These are phyloP conservation scores for Leptarthrus brevirostris DNA, from an alignment of 2,888 invertebrate species.

Conservation along the genomic window DNA sequence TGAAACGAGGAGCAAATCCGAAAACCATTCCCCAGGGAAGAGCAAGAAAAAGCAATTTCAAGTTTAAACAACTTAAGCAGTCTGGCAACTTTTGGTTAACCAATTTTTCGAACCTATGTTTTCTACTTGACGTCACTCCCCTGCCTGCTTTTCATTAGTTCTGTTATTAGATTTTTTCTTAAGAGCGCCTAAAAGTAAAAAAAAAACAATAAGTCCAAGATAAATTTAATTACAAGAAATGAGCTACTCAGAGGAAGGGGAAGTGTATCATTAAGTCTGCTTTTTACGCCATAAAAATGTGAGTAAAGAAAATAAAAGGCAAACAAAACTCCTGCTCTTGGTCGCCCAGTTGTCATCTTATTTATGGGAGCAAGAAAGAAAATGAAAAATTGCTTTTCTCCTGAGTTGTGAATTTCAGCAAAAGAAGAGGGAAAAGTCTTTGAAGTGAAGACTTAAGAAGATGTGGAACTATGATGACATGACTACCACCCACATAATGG, in stretches of 20 bases:
- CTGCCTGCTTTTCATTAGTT: no score
- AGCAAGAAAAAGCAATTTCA: no score
- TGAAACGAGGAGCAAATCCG: no score
- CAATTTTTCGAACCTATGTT: no score
- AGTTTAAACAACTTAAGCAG: no score
- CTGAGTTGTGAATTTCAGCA: neutral
- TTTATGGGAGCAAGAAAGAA: neutral
- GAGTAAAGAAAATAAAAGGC: neutral
- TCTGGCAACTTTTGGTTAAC: no score
- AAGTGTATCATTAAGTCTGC: neutral
- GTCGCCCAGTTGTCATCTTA: neutral
- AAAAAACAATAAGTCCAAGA: neutral
- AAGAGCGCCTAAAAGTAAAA: no score
- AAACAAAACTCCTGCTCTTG: neutral
- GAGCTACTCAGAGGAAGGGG: neutral
- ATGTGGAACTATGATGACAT: neutral
- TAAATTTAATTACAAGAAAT: neutral
- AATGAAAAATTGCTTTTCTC: neutral
- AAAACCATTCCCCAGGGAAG: no score
- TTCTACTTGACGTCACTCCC: no score
- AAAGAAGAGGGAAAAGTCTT: neutral
- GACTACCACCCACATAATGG: neutral
- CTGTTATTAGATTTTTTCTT: no score
- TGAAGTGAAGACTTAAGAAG: neutral
- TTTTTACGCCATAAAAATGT: neutral